These are phyloP conservation scores for Centruroides vittatus DNA, from an alignment of 1,140 invertebrate species.

Conservation along the genomic window DNA sequence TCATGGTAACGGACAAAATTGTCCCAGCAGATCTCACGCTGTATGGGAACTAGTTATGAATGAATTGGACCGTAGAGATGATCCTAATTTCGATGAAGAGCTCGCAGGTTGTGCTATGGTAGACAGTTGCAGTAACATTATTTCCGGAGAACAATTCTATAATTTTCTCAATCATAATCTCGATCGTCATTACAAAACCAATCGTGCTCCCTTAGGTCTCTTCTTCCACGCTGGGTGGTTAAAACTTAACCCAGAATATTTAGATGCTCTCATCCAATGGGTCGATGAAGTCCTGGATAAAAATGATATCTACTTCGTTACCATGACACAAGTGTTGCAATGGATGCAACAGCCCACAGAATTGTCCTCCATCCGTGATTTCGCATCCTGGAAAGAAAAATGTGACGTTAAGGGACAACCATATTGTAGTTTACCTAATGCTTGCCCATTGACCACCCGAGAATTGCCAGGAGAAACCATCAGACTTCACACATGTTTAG, in stretches of 20 bases:
- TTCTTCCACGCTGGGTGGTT: slow-evolving; percentile 91
- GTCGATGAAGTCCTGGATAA: slow-evolving; percentile 76
- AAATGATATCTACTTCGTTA: slow-evolving; percentile 91
- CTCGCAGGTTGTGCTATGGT: slow-evolving; percentile 91
- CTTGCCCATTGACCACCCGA: slow-evolving; percentile 72
- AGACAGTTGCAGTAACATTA: slow-evolving; percentile 87
- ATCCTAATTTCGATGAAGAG: slow-evolving; percentile 79
- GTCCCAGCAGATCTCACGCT: slow-evolving; percentile 73
- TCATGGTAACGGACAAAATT: slow-evolving; percentile 78
- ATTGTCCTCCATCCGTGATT: slow-evolving; percentile 69
- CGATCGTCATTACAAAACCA: slow-evolving; percentile 85
- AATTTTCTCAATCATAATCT: slow-evolving; percentile 94
- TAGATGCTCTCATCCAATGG: slow-evolving; percentile 82
- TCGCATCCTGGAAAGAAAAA: slow-evolving; percentile 89
- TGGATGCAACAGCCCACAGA: slow-evolving; percentile 96
- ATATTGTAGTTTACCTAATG: slow-evolving; percentile 79
- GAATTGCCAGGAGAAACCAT: slow-evolving; percentile 85
- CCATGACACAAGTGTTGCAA: slow-evolving; percentile 90
- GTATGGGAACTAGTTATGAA: slow-evolving; percentile 98
- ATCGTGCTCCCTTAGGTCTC: slow-evolving; percentile 79
- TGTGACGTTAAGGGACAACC: slow-evolving; percentile 89
- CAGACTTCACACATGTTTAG: slow-evolving; percentile 85
- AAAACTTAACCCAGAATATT: slow-evolving; percentile 84
- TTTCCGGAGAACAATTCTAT: slow-evolving; percentile 86
- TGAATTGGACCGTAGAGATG: slow-evolving; percentile 79